These are phyloP conservation scores for Oligia latruncula DNA, from an alignment of 2,888 invertebrate genomes.

Conservation along the genomic window DNA sequence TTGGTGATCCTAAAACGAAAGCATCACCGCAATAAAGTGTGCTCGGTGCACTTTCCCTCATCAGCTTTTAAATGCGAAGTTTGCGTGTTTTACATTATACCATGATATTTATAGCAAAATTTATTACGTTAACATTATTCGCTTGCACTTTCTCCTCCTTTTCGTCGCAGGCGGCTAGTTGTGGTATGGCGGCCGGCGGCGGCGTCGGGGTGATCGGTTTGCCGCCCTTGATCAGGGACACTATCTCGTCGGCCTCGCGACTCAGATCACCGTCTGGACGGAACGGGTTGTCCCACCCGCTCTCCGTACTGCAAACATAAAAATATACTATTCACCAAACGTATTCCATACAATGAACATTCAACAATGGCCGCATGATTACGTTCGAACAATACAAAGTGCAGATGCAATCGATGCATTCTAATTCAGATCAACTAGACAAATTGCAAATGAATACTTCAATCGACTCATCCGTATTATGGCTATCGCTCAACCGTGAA, in stretches of 20 bases:
- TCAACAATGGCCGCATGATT: conserved; percentile 51
- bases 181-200: conserved; percentile 86
- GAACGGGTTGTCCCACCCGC: conserved; percentile 99
- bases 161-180: conserved; percentile 88
- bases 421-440: conserved; percentile 46
- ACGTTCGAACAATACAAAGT: conserved; percentile 52
- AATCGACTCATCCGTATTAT: conserved; percentile 26
- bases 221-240: conserved; percentile 97
- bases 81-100: conserved; percentile 2
- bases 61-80: not conserved
- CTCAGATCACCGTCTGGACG: conserved; percentile 98
- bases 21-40: not conserved
- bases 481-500: conserved; percentile 31
- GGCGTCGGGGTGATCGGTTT: conserved; percentile 95
- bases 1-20: not conserved
- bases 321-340: conserved; percentile 31
- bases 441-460: conserved; percentile 56
- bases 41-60: not conserved
- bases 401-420: conserved; percentile 49
- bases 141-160: conserved; percentile 84
- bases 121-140: conserved; percentile 83
- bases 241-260: conserved; percentile 98
- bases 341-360: conserved; percentile 39
- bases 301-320: conserved; percentile 94
- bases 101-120: conserved; percentile 36